Evolutionary conservation across 2,113 vertebrate genomes (phyloP).

Genomic region (Loxodonta africana): DNA sequence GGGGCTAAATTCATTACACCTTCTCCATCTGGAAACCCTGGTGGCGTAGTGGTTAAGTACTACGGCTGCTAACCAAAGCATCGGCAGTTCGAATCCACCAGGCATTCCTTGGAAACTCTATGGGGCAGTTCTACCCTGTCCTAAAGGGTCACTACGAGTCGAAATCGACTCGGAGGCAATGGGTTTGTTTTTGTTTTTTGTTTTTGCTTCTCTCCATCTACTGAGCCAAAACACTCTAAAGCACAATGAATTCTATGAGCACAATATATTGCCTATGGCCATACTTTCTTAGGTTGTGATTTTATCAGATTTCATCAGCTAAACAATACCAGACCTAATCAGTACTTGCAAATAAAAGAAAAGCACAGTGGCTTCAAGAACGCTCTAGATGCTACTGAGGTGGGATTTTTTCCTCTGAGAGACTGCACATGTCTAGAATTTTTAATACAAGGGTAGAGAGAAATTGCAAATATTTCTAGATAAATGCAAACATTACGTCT

Average conservation of each 20-base stretch:
- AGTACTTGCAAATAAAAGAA: background rate
- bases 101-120: too few species aligned
- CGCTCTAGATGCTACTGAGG: background rate
- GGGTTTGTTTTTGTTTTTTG: too few species aligned
- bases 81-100: too few species aligned
- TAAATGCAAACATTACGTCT: background rate
- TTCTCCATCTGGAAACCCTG: background rate
- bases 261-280: rapidly evolving
- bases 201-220: too few species aligned
- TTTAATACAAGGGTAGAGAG: background rate
- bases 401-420: background rate
- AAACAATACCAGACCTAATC: background rate
- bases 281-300: background rate
- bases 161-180: too few species aligned
- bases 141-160: too few species aligned
- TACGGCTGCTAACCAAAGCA: too few species aligned
- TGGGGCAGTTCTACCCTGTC: too few species aligned
- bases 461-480: background rate
- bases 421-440: too few species aligned
- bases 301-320: background rate
- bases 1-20: background rate
- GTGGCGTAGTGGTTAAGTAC: too few species aligned
- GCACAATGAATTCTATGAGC: background rate
- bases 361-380: background rate
- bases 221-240: too few species aligned